Conservation (phyloP, 1,140 invertebrate genomes). For the Orchestia grillus region DNA sequence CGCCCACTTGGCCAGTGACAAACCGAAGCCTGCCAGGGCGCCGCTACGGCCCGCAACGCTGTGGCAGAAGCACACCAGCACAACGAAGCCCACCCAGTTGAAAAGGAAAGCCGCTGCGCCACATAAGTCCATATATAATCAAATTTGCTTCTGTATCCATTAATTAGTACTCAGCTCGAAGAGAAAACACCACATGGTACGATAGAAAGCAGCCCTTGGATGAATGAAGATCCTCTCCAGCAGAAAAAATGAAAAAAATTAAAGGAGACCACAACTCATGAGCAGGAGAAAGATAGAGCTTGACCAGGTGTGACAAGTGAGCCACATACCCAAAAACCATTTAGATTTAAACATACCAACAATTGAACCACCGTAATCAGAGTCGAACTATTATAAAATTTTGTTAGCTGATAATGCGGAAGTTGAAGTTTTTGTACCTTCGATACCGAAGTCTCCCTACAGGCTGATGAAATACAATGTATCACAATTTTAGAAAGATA, state of each 20-base stretch:
- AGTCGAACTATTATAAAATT: background rate
- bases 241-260: background rate
- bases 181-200: too few species aligned
- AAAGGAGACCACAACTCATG: too few species aligned
- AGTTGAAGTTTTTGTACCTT: too few species aligned
- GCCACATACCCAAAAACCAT: background rate
- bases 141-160: background rate
- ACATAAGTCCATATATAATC: background rate
- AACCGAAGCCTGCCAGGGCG: slow-evolving; percentile 90
- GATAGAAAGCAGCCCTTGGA: background rate
- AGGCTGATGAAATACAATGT: too few species aligned
- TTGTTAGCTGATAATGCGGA: background rate
- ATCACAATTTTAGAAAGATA: too few species aligned
- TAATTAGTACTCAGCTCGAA: background rate
- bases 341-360: background rate
- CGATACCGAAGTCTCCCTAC: too few species aligned
- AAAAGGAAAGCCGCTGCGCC: slow-evolving; percentile 86
- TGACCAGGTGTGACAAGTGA: background rate
- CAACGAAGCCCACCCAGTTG: slow-evolving; percentile 94
- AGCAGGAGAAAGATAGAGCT: background rate
- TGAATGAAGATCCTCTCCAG: background rate
- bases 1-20: slow-evolving; percentile 94
- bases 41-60: slow-evolving; percentile 93
- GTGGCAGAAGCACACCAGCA: slow-evolving; percentile 93
- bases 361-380: background rate